Base-by-base conservation (phyloP, 2,888 invertebrate species). In the Netelia virgata region DNA sequence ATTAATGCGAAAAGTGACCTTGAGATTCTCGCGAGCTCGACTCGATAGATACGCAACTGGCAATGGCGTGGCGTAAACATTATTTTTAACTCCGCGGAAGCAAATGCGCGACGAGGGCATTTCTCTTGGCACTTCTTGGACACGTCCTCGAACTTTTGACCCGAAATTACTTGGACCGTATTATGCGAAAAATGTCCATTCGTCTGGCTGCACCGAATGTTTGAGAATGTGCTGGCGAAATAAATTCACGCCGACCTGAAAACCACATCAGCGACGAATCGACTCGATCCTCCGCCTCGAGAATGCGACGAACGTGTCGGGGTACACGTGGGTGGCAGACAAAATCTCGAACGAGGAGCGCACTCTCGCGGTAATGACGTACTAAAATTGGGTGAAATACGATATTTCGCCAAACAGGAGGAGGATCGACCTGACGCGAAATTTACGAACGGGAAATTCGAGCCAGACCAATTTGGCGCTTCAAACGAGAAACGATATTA, bases 21-120 rank as follows among this genome's bases (percentile, higher is more conserved):
- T 66, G 66, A 66, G 47, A 10, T 10, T 20, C 43, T 14, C 18
- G 47, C 47, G 11, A 47, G 47, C 47, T 14, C 6, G 47, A 47
- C 10, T 47, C 14, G 47, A 3, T 11, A 47, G 14, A 47, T 47
- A 28, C 47, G 14, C 3, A 47, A 43, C 41, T 47, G 14, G 3
- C n/a, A n/a, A 43, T 18, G 47, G 43, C 3, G 14, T 47, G 28
- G 14, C 47, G 66, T 53, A 53, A 78, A 63, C 53, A 70, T 64
- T 70, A 72, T 79, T 79, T 72, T 66, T 66, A 79, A 72, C 57
- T 41, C 23, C 18, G 47, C 63, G 72, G 72, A 64, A 72, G 70
- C 6, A 43, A 43, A 72, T 64, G 28, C n/a, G 5, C 55, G 28
- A 64, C 10, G 20, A 10, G 41, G 55, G 41, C 18, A 61, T 63